Evolutionary conservation across 2,797 vertebrate species (phyloP), one percentile per base, ranked within the genome.

Genomic region (Ammospiza maritima): DNA sequence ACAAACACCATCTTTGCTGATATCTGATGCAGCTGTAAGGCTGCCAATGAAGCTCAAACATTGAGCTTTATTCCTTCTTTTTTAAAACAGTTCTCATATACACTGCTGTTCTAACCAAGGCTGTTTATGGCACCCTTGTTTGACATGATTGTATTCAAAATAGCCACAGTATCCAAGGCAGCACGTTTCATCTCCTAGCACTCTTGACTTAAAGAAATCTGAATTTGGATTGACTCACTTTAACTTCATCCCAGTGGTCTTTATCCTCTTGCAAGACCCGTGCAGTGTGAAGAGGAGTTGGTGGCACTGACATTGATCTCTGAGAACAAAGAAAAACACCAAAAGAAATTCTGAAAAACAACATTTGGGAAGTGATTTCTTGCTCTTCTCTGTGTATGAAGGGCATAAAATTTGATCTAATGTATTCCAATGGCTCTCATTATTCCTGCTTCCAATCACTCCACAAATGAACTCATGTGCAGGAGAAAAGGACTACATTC

Each of bases 161-260:
- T 9, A 66, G 62, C 36, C 42, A 45, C 48, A 22, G 60, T 60
- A 38, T 90, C 74, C 80, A 94, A 64, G 57, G 38, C 82, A 74
- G 62, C 58, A 81, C 42, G 81, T 25, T 34, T 42, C 26, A 51
- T 75, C 66, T 80, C 50, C 54, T 72, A 73, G 19, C 36, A 70
- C 60, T 57, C 16, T 75, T 60, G 25, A 67, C 20, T 77, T 70
- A 20, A 83, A 82, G 73, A 90, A 86, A 74, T 47, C 29, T 85
- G 61, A 78, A 79, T 62, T 72, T 30, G 8, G 53, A 65, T 11
- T 66, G 51, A 95, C 98, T 98, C 83, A 99, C 99, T 98, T 99
- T 99, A 79, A 99, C 99, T 70, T 99, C 99, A 71, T 99, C 99
- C 99, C 99, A 99, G 96, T 99, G 98, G 95, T 99, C 99, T 95